Percentiles rank a stretch among this genome's conserved stretches.
Conservation (phyloP, 2,797 vertebrate species). For the Artibeus jamaicensis region DNA sequence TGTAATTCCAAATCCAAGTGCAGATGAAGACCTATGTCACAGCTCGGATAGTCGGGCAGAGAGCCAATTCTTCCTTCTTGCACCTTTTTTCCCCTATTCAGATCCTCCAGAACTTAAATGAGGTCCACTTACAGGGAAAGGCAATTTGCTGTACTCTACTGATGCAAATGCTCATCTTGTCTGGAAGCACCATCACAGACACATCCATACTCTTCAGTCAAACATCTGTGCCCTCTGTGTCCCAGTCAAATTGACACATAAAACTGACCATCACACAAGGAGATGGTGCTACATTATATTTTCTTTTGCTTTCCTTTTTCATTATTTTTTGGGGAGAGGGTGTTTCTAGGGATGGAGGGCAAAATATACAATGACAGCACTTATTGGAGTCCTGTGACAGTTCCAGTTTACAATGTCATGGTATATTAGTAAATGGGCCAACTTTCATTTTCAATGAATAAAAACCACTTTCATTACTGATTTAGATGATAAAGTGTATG, state of each 20-base stretch:
- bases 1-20: neutral
- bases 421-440: neutral
- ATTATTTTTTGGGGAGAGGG: neutral
- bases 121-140: neutral
- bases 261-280: neutral
- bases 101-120: neutral
- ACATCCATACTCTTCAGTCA: neutral
- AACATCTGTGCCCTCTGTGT: neutral
- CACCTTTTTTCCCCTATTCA: neutral
- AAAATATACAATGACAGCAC: neutral
- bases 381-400: neutral
- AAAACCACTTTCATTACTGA: neutral
- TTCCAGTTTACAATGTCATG: neutral
- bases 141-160: neutral
- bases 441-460: neutral
- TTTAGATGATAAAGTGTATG: neutral
- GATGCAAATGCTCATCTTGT: neutral
- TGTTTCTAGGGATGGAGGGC: neutral
- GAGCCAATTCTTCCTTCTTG: neutral
- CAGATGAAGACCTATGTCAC: neutral
- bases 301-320: neutral
- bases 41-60: neutral
- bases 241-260: neutral
- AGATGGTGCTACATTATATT: neutral
- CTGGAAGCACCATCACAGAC: neutral